Conservation (phyloP, 2,888 invertebrate species). For the Cephus spinipes region DNA sequence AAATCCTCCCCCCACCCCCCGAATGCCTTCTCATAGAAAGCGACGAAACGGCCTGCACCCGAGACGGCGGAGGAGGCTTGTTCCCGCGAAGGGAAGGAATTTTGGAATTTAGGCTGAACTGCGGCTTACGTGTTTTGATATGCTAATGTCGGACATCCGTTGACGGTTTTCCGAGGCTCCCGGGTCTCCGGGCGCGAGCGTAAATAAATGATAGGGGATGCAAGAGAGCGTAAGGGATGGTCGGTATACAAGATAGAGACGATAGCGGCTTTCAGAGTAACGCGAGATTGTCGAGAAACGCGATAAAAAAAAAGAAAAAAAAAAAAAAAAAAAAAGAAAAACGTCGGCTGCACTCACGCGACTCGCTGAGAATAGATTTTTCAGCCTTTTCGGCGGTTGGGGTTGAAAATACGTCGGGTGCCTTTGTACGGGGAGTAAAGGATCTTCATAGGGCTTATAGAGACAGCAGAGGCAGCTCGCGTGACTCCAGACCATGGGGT, state of each 20-base stretch:
- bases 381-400: too few relatives aligned
- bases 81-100: neutral
- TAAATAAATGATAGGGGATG: neutral
- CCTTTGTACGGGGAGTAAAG: neutral
- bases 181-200: neutral
- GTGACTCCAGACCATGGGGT: neutral
- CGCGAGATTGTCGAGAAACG: neutral
- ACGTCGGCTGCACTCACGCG: too few relatives aligned
- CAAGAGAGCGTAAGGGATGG: neutral
- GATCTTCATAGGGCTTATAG: neutral
- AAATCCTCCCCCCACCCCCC: neutral
- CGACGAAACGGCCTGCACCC: too few relatives aligned
- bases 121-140: neutral
- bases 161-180: neutral
- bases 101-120: neutral
- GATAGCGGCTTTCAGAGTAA: neutral
- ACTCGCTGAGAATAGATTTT: neutral
- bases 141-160: neutral
- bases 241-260: neutral
- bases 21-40: too few relatives aligned
- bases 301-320: neutral
- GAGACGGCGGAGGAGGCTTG: too few relatives aligned
- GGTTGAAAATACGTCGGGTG: too few relatives aligned
- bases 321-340: neutral
- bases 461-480: neutral